phyloP scores from a whole-genome alignment of 2,113 vertebrate species.

The Holacanthus passer region DNA sequence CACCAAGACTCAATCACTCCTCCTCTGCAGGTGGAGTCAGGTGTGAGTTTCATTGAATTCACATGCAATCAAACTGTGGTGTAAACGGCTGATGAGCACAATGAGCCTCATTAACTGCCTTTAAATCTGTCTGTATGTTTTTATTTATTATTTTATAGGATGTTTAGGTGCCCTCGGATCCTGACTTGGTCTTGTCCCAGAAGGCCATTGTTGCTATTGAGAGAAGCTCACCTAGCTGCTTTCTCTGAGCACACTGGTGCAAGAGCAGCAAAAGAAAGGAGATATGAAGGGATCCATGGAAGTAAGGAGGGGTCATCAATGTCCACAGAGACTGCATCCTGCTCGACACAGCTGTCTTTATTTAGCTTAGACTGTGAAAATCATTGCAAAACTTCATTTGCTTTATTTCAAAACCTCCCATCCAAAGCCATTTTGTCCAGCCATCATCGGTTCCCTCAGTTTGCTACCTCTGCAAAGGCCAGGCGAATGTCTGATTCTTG shows the following conservation, averaged over 20 bases:
- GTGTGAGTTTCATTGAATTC: background rate
- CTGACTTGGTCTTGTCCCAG: constrained; percentile 54
- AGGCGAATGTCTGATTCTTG: constrained; percentile 7
- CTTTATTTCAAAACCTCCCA: constrained; percentile 10
- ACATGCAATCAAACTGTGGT: no score
- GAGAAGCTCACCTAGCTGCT: constrained; percentile 41
- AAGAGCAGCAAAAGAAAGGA: constrained; percentile 1
- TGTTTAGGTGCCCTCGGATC: constrained; percentile 74
- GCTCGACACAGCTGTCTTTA: constrained; percentile 5
- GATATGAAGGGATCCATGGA: background rate
- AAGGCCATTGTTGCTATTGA: constrained; percentile 52
- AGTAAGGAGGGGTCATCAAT: background rate
- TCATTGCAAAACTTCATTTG: constrained; percentile 3
- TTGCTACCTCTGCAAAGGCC: background rate
- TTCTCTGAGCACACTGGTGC: constrained; percentile 21
- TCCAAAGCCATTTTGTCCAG: constrained; percentile 36
- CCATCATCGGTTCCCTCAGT: background rate
- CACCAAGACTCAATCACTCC: background rate
- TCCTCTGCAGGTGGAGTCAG: constrained; percentile 6
- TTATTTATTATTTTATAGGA: constrained; percentile 62
- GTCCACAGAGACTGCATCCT: constrained; percentile 14
- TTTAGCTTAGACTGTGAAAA: constrained; percentile 9
- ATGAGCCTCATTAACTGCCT: background rate
- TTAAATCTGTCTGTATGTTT: background rate
- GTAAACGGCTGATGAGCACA: background rate